Percentiles rank a stretch among this genome's conserved stretches.
phyloP scores from a whole-genome alignment of 1,140 invertebrate species.

The Drosophila nigromelanica region DNA sequence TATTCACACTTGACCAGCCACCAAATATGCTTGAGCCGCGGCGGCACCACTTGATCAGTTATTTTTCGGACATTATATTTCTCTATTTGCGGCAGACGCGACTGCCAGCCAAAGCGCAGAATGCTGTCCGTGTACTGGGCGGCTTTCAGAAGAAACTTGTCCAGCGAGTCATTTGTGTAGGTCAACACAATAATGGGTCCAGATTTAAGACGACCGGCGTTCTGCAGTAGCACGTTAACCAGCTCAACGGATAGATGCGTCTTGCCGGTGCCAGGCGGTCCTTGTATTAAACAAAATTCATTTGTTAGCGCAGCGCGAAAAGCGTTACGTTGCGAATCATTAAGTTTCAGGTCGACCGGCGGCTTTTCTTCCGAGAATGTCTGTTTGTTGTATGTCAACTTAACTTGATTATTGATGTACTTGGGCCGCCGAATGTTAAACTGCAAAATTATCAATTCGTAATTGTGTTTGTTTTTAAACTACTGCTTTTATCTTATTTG shows the following conservation, averaged over 20 bases:
- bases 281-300: constrained; percentile 91
- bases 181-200: constrained; percentile 91
- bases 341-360: constrained; percentile 35
- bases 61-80: constrained; percentile 57
- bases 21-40: constrained; percentile 62
- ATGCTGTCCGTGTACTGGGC: constrained; percentile 85
- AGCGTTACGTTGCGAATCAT: constrained; percentile 86
- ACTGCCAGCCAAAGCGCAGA: constrained; percentile 90
- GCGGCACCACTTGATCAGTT: constrained; percentile 20
- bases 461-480: neutral
- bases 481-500: too few relatives aligned
- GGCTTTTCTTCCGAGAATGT: constrained; percentile 17
- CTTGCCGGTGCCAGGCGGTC: constrained; percentile 92
- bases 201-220: constrained; percentile 59
- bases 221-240: constrained; percentile 86
- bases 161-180: constrained; percentile 94
- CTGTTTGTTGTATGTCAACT: constrained; percentile 30
- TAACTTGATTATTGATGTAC: constrained; percentile 26
- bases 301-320: constrained; percentile 86
- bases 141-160: constrained; percentile 94
- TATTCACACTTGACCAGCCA: constrained; percentile 72
- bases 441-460: constrained; percentile 6
- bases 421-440: constrained; percentile 29
- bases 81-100: constrained; percentile 60
- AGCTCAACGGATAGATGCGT: constrained; percentile 90